Evolutionary conservation across 2,113 vertebrate genomes (phyloP).

Genomic region (Perca flavescens): DNA sequence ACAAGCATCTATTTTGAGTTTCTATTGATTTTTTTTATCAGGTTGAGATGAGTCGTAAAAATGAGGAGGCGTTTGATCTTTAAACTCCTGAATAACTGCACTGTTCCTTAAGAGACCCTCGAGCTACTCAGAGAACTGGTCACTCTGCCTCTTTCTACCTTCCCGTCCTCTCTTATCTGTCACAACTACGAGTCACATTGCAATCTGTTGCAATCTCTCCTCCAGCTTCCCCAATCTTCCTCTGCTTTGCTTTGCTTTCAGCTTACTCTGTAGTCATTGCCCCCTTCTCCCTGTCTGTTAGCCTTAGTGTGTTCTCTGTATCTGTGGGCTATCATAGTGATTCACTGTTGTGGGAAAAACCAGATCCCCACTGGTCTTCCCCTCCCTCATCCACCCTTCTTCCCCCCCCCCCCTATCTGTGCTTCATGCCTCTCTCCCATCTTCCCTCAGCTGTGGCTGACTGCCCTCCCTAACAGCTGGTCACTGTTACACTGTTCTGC

Average conservation of each 20-base stretch:
- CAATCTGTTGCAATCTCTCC: conserved; percentile 42
- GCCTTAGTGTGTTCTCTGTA: conserved; percentile 30
- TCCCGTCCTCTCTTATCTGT: conserved; percentile 15
- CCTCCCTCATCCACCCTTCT: conserved; percentile 22
- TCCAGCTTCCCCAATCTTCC: conserved; percentile 23
- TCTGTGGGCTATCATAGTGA: conserved; percentile 46
- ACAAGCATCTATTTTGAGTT: conserved; percentile 21
- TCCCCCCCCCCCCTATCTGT: not conserved
- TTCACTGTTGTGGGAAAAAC: conserved; percentile 49
- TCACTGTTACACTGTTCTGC: conserved; percentile 58
- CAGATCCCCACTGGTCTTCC: conserved; percentile 38
- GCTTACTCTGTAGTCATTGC: conserved; percentile 33
- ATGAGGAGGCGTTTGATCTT: conserved; percentile 50
- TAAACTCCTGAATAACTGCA: conserved; percentile 48
- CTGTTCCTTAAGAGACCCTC: conserved; percentile 22
- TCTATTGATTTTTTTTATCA: conserved; percentile 64
- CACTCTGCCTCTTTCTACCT: conserved; percentile 9
- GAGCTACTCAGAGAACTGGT: not conserved
- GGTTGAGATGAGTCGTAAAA: conserved; percentile 59
- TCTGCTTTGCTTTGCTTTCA: conserved; percentile 37
- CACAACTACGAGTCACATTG: conserved; percentile 46
- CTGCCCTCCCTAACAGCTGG: conserved; percentile 66
- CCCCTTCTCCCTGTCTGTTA: conserved; percentile 35
- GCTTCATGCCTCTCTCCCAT: conserved; percentile 36
- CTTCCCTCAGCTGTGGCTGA: conserved; percentile 40